Evolutionary conservation across 2,888 invertebrate genomes (phyloP), one percentile per base, ranked within the genome.

Genomic region (Nomada ferruginata): DNA sequence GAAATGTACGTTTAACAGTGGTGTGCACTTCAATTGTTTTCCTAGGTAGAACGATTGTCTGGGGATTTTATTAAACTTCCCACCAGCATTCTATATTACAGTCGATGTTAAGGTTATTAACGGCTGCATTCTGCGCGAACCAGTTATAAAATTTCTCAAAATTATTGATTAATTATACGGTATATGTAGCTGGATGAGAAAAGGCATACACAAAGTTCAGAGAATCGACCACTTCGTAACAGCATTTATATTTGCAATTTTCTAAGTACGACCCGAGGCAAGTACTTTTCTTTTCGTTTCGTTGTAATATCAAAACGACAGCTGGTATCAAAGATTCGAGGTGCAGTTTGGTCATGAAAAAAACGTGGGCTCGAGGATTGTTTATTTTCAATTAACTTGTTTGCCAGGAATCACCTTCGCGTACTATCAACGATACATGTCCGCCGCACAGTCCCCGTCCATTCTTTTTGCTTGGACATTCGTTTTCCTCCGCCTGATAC

Each of bases 361-460:
- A 63, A 47, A 47, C 52, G n/a, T 20, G 57, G 44, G 20, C n/a
- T 2, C 11, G 18, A 52, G 26, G 66, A 63, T 44, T 61, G 44
- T 68, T 74, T 78, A 66, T 68, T 74, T 78, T 78, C 74, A 78
- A 78, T 74, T 66, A 78, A 74, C 74, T 61, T 50, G 74, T 74
- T 61, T 50, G 47, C 50, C 44, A n/a, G 50, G 74, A 55, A 66
- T 55, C 36, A 66, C 20, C 66, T 26, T 47, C 59, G 60, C 36
- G 74, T 68, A 55, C 26, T 47, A 73, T 66, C 74, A 78, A 61
- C 74, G 61, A 61, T 78, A 36, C 77, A 53, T 36, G 15, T 2
- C 36, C 7, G n/a, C 11, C 2, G 11, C 3, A 3, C 23, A 1
- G 0, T 47, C 29, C 15, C 55, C 4, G 5, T 7, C 18, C 23